Percentiles rank a stretch among this genome's conserved stretches.
Evolutionary conservation across 2,113 vertebrate species (phyloP).

Genomic region (Tiliqua scincoides): DNA sequence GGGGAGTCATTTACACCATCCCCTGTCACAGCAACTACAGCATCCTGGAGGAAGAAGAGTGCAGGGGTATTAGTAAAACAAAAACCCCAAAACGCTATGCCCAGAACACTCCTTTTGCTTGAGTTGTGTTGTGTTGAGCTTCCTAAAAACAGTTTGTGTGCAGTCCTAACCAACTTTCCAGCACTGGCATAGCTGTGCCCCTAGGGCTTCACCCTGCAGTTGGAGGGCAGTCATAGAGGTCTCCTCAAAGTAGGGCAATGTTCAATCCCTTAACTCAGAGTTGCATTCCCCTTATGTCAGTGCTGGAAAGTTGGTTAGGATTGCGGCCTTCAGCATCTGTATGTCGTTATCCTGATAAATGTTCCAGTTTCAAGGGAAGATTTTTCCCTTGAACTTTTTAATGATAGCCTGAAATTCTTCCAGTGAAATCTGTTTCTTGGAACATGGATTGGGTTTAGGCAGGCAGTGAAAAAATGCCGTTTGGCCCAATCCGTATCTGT

Average conservation of each 20-base stretch:
- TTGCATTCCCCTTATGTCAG: no score
- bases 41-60: constrained; percentile 66
- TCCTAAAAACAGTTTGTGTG: not conserved
- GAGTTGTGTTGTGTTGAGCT: not conserved
- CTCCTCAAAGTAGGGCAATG: no score
- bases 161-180: no score
- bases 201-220: no score
- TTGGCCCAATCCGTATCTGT: constrained; percentile 5
- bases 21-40: constrained; percentile 83
- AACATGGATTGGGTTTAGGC: not conserved
- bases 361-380: not conserved
- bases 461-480: constrained; percentile 14
- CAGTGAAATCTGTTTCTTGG: not conserved
- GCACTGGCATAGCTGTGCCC: no score
- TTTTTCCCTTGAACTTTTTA: no score
- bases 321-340: no score
- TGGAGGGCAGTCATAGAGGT: no score
- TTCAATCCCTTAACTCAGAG: no score
- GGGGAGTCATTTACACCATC: constrained; percentile 87
- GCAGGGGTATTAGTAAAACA: no score
- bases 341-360: not conserved
- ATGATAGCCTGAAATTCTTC: not conserved
- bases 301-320: no score
- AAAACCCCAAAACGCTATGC: no score
- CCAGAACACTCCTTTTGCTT: not conserved